Base-by-base conservation (phyloP, 2,113 vertebrate species). In the Chloebia gouldiae region DNA sequence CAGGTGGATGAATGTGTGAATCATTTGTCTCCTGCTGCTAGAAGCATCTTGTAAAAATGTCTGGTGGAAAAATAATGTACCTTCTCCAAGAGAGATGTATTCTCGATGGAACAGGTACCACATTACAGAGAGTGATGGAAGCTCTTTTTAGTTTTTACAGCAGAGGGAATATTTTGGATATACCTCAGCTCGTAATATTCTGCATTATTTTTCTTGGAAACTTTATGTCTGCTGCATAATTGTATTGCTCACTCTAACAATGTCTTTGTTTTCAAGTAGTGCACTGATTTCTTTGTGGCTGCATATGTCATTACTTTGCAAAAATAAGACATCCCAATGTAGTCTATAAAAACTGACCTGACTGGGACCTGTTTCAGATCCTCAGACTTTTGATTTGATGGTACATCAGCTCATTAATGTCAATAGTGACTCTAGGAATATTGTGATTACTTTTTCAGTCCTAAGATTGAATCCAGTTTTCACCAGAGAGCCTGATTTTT, bases 1-100 rank as follows among this genome's bases (percentile, higher is more conserved):
- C 86, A 71, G 70, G 91, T 91, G 88, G 80, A 78, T 93, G 77
- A 87, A 86, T 65, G 75, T 40, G 40, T 85, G 95, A 93, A 87
- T 87, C 91, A 93, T 91, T 93, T 84, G n/a, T 89, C 77, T 93
- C 81, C 86, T 91, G 83, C 86, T 95, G 84, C 63, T 71, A 84
- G 77, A 86, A 94, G 81, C 49, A 89, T 75, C 91, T 84, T 89
- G 83, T 93, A 75, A 86, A 96, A 92, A 64, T 0, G 21, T 60
- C 91, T 92, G 45, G 49, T 79, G 87, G 72, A 91, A 92, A 92
- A 96, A 93, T 81, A 84, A 72, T 5, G 31, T 86, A 51, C 57
- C 40, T 86, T 56, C 87, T 91, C 69, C 22, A 22, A 75, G 69
- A 81, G 47, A 86, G 82, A 79, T 17, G 10, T 81, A 60, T 81